Conservation (phyloP, 2,888 invertebrate species). For the Bombylius discolor region DNA sequence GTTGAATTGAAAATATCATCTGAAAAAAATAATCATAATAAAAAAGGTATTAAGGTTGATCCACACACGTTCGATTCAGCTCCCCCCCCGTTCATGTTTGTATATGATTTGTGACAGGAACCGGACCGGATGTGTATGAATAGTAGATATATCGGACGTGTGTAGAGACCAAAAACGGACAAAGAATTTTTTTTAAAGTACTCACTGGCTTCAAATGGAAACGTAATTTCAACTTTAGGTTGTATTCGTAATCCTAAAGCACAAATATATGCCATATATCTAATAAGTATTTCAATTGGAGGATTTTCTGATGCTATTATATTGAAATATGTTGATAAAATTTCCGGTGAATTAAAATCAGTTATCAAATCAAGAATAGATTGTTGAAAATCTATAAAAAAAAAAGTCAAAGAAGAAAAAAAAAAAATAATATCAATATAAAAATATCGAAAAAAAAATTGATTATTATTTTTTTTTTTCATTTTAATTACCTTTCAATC, state of each 20-base stretch:
- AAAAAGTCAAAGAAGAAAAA: background rate
- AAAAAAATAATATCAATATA: too few species aligned
- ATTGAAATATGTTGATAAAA: conserved; percentile 43
- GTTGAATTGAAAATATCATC: conserved; percentile 28
- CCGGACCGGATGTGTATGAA: too few species aligned
- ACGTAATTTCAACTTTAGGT: conserved; percentile 30
- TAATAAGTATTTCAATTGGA: conserved; percentile 44
- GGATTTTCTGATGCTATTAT: conserved; percentile 44
- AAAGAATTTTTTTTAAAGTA: background rate
- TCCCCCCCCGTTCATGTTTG: too few species aligned
- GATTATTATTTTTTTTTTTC: conserved; percentile 2
- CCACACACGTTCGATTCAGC: too few species aligned
- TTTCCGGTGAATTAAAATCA: conserved; percentile 32
- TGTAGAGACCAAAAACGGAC: too few species aligned
- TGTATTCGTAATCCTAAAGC: conserved; percentile 24
- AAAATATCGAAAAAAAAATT: conserved; percentile 1
- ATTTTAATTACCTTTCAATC: conserved; percentile 22
- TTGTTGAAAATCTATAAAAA: conserved; percentile 46
- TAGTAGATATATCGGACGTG: too few species aligned
- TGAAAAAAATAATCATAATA: conserved; percentile 6
- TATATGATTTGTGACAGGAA: too few species aligned
- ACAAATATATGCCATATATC: conserved; percentile 38
- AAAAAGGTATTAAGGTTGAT: too few species aligned
- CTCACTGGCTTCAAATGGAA: conserved; percentile 21
- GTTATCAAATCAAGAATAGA: conserved; percentile 51